phyloP scores from a whole-genome alignment of 1,140 invertebrate species.

The Apis laboriosa region DNA sequence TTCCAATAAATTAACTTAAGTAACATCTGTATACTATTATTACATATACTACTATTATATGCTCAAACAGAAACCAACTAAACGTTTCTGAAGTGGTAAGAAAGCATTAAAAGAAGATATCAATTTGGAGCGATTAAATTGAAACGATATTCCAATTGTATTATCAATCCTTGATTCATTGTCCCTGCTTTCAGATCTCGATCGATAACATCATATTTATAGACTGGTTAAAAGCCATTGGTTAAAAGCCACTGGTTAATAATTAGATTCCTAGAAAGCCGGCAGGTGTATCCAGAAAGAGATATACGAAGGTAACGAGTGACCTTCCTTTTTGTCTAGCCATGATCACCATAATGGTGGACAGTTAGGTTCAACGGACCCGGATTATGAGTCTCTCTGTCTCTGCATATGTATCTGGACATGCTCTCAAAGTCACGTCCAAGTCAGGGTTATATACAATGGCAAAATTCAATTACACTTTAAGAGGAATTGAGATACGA shows the following conservation, averaged over 20 bases:
- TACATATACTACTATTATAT: not conserved
- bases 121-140: not conserved
- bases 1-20: not conserved
- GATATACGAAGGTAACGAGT: not conserved
- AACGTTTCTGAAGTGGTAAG: not conserved
- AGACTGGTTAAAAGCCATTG: too few species aligned
- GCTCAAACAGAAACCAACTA: not conserved
- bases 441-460: not conserved
- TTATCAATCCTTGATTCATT: not conserved
- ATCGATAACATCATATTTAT: not conserved
- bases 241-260: not conserved
- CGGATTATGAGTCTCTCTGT: slow-evolving; percentile 37
- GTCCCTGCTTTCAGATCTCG: not conserved
- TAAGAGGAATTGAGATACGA: not conserved
- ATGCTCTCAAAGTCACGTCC: not conserved
- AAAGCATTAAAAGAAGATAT: too few species aligned
- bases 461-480: not conserved
- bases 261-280: slow-evolving; percentile 45
- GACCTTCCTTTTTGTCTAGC: slow-evolving; percentile 59
- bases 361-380: slow-evolving; percentile 78
- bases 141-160: not conserved
- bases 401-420: not conserved
- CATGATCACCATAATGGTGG: slow-evolving; percentile 58
- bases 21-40: not conserved
- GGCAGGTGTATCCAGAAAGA: not conserved